Evolutionary conservation across 2,797 vertebrate genomes (phyloP), one percentile per base, ranked within the genome.

Genomic region (Ptychadena robeensis): DNA sequence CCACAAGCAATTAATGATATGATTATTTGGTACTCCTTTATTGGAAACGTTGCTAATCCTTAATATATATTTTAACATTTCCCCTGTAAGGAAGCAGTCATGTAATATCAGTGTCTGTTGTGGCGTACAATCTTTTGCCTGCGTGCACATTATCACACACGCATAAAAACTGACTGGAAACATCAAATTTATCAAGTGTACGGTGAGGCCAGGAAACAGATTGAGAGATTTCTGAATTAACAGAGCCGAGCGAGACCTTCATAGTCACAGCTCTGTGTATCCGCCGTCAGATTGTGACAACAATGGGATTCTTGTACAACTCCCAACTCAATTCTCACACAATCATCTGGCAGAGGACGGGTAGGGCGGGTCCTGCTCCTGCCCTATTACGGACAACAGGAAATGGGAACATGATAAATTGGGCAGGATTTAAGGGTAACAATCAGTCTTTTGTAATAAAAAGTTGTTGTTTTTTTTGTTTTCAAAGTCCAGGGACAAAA

Each of bases 351-450:
- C 82, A 84, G 71, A 67, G 31, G 53, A 71, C 22, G 65, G 75
- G 64, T 53, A 69, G 82, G 82, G 82, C 65, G 82, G 77, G 78
- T 68, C 82, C 77, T 59, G 38, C 65, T 68, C 82, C 77, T 59
- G 38, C 65, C n/a, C 35, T 27, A 68, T 57, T 80, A 64, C 32
- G 82, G 82, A 84, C 82, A 84, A 80, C 82, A 84, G 82, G 82
- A 84, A 84, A 80, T 80, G 74, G 77, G 31, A 84, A 32, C 71
- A 66, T 74, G 82, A 84, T 84, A 75, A 80, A 84, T 70, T 37
- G 35, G 8, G 48, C 31, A 63, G 64, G 82, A n/a, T 75, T 84
- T 75, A 84, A 63, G 77, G 71, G 71, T 37, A 22, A 84, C 82
- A 84, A 84, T 80, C 65, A 59, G 14, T 35, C 82, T 75, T 84